Evolutionary conservation across 2,113 vertebrate species (phyloP), one percentile per base, ranked within the genome.

Genomic region (Phrynocephalus versicolor): DNA sequence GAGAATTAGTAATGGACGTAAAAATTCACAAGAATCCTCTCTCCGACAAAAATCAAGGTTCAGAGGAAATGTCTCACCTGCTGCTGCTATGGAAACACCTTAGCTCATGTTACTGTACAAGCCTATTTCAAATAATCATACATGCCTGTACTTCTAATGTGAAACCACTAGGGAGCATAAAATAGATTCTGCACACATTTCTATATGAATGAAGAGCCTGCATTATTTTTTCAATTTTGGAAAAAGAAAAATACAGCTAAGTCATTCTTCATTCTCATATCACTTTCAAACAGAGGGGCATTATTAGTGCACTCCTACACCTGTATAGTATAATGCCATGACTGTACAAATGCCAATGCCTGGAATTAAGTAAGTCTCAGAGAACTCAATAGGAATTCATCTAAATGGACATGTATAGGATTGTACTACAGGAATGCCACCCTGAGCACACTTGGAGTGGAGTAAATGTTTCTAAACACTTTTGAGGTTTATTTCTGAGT

Each of bases 41-140:
- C 30, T 33, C 23, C 88, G 79, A 85, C 12, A 70, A 83, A 55
- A 39, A 27, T 78, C 84, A 88, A 77, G 87, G 81, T 21, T 87
- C 90, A 95, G 27, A 21, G 79, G 33, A 85, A 62, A 39, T 41
- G 51, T 62, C 57, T 69, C 67, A 62, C 77, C 83, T 89, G 88
- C 86, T 91, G 94, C 92, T 94, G 90, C 94, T 93, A 92, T 91
- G 85, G 94, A 89, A 94, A 95, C 93, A 87, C 65, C 37, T 62
- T 30, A 35, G 58, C 70, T 72, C 1, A 2, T 79, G 41, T 80
- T 58, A 35, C 64, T 64, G 77, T 1, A 82, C 27, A 91, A 92
- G 93, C 25, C 65, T 88, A 58, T 88, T 94, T 93, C 85, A 91
- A 85, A 88, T 81, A 94, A 88, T 83, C 82, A 90, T 89, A 14